Evolutionary conservation across 2,113 vertebrate species (phyloP), one percentile per base, ranked within the genome.

Genomic region (Apodemus speciosus): DNA sequence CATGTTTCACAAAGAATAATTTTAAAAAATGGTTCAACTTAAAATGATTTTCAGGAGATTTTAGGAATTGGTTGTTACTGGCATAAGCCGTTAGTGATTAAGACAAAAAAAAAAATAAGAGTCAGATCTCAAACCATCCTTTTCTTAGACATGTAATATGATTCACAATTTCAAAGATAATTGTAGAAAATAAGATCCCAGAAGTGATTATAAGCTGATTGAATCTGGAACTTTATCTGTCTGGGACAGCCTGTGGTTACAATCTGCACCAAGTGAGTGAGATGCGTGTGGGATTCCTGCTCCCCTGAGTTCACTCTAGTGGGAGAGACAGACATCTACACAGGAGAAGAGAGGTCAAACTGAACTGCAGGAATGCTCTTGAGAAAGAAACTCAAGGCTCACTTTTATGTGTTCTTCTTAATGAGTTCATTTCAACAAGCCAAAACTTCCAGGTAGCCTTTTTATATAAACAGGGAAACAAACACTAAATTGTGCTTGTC

Each of bases 401-500:
- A 81, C 79, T 89, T 92, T 85, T 95, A 46, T 53, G 80, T 79
- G 80, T 87, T 95, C 73, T 92, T 95, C 72, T 92, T 94, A 95
- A 97, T 95, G 88, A 95, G 86, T 93, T 91, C 40, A 6, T 84
- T 89, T 93, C 86, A 38, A 86, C 53, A 85, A 68, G 88, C 5
- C 2, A 75, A 80, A 96, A 94, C 72, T 96, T 94, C 84, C 79
- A 86, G 51, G 51, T 91, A 51, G 69, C 49, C 91, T 96, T 96
- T 94, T 93, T n/a, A 60, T 88, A 88, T 86, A 93, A 92, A 94
- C 69, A 94, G 60, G 85, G 88, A 92, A 89, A 94, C 93, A 96
- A 96, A 92, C 66, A 64, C 51, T 92, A 88, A 97, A 81, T 93
- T 92, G 92, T 94, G 79, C 71, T 79, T 96, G 95, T 95, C 95